Evolutionary conservation across 2,888 invertebrate species (phyloP), one percentile per base, ranked within the genome.

Genomic region (Panzeria rudis): DNA sequence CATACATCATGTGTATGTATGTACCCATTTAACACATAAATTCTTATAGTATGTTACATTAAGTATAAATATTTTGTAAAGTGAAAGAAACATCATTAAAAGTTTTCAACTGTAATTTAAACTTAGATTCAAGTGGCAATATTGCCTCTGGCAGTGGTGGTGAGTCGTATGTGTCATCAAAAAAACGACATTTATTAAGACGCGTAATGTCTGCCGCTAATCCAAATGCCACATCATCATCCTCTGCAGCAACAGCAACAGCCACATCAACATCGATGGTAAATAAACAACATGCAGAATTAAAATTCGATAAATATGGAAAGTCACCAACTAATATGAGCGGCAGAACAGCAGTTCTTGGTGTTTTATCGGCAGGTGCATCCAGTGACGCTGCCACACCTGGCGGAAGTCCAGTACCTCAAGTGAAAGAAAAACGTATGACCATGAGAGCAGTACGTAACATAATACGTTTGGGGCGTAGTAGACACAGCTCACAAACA

Each of bases 391-490:
- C 81, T 11, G 69, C 77, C 23, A 78, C 83, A 54, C 80, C 78
- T 1, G 76, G 81, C 9, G 86, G 85, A 2, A 87, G 87, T 69
- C 88, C 88, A 25, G 69, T 86, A 69, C 82, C 86, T 23, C 56
- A 15, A 4, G 72, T 77, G 29, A 88, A 90, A 52, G 91, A 91
- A 54, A 91, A 90, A 81, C 89, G 88, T 64, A 89, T 91, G 61
- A 89, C 90, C 0, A 86, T 91, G 86, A 87, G 90, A 66, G 87
- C 90, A 3, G 91, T 91, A 41, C 87, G 90, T 50, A 91, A 89
- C 87, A 88, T 91, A 41, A 89, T 91, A 86, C 89, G 89, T 84
- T 85, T 91, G 52, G 91, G 91, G 1, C 89, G 90, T 44, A 88
- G 89, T 77, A 88, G 89, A 15, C 89, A 89, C 35, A 79, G 87